Evolutionary conservation across 2,797 vertebrate genomes (phyloP), one percentile per base, ranked within the genome.

Genomic region (Myotis findleyi): DNA sequence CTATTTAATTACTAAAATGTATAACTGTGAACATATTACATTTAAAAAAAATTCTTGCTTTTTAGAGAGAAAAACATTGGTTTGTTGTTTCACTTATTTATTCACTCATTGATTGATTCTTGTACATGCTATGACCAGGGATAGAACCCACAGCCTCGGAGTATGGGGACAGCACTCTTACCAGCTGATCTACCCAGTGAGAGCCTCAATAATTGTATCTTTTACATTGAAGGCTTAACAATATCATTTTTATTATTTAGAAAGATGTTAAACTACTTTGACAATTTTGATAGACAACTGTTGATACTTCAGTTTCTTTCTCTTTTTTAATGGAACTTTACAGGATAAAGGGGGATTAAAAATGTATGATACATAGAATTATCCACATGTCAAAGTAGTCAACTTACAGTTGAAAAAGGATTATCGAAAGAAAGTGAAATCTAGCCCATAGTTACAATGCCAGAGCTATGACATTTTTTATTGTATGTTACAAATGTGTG

Each of bases 331-430:
- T 14, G 30, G 59, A 88, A 88, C 8, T 57, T 68, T 51, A 51
- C 0, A 41, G 16, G 1, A 7, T 59, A 64, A 82, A 17, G 17
- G 77, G n/a, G 77, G n/a, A 38, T n/a, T 49, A 77, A 36, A 86
- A 85, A 93, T 89, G 77, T 12, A 94, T 68, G n/a, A 85, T 69
- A 30, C 33, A 38, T 13, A 71, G 21, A 83, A 62, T 87, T 90
- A 82, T 47, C 2, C 7, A 77, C 10, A 49, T 80, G 16, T 44
- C n/a, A 57, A 92, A 77, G 4, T 10, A 62, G 11, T 75, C n/a
- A 80, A 53, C 14, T 62, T 94, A 36, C 8, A 62, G 12, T 38
- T 90, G 62, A 94, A 86, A 83, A 5, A 51, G 23, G 33, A 51
- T 72, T 38, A 18, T 41, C 18, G 11, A 53, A 69, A 5, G 44